Percentiles rank a stretch among this genome's conserved stretches.
Evolutionary conservation across 2,888 invertebrate genomes (phyloP).

Genomic region (Diadromus collaris): DNA sequence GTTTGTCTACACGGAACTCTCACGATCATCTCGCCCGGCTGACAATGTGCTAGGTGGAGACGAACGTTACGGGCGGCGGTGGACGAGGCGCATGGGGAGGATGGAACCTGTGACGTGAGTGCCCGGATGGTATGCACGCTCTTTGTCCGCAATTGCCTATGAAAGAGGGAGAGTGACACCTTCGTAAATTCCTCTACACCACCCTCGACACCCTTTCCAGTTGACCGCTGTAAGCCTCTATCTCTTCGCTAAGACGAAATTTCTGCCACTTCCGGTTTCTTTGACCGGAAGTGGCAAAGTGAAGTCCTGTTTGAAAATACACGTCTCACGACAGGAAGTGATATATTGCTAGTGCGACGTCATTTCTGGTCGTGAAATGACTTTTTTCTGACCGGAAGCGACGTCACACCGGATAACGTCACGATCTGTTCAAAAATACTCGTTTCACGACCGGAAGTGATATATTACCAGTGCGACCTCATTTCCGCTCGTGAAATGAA

Average conservation of each 20-base stretch:
- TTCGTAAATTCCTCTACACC: background rate
- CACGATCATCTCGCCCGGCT: constrained; percentile 5
- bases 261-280: too few species aligned
- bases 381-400: too few species aligned
- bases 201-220: background rate
- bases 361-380: too few species aligned
- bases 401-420: too few species aligned
- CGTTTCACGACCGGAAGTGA: too few species aligned
- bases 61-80: background rate
- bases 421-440: too few species aligned
- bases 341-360: too few species aligned
- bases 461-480: too few species aligned
- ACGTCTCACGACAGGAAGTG: too few species aligned
- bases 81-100: constrained; percentile 17
- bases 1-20: constrained; percentile 10
- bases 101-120: constrained; percentile 23
- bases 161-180: constrained; percentile 9
- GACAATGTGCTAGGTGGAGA: constrained; percentile 1
- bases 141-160: constrained; percentile 15
- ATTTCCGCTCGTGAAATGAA: too few species aligned
- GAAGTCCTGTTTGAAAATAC: too few species aligned
- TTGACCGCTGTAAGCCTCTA: constrained; percentile 31
- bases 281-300: too few species aligned
- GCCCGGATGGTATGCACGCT: constrained; percentile 2
- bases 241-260: constrained; percentile 31